Conservation (phyloP, 1,140 invertebrate species). For the Apis mellifera region DNA sequence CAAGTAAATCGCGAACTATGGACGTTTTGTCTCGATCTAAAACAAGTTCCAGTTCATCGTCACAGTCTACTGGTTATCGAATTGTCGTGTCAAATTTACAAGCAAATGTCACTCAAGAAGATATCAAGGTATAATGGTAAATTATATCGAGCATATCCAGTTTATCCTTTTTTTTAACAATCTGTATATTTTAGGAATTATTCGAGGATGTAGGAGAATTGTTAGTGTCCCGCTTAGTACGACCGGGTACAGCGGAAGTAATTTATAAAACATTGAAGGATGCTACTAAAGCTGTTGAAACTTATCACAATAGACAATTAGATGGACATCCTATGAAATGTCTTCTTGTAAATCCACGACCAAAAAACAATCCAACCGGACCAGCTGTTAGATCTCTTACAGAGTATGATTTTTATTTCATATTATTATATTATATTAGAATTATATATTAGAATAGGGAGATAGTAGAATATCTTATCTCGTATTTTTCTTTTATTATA, state of each 20-base stretch:
- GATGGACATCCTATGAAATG: conserved; percentile 93
- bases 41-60: conserved; percentile 70
- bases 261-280: conserved; percentile 92
- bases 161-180: neutral
- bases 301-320: conserved; percentile 94
- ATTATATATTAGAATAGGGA: no score
- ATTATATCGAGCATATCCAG: neutral
- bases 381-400: conserved; percentile 78
- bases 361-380: conserved; percentile 83
- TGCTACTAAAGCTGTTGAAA: conserved; percentile 93
- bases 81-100: conserved; percentile 95
- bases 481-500: no score
- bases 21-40: conserved; percentile 82
- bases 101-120: conserved; percentile 91
- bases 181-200: conserved; percentile 85
- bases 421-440: neutral
- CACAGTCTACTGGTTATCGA: conserved; percentile 84
- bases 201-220: conserved; percentile 96
- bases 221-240: conserved; percentile 90
- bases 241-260: conserved; percentile 93
- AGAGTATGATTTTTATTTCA: conserved; percentile 69
- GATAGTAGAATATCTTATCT: no score
- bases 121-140: conserved; percentile 88
- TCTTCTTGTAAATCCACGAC: conserved; percentile 87
- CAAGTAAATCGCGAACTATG: conserved; percentile 79